Conservation (phyloP, 2,797 vertebrate species). For the Myioborus miniatus region DNA sequence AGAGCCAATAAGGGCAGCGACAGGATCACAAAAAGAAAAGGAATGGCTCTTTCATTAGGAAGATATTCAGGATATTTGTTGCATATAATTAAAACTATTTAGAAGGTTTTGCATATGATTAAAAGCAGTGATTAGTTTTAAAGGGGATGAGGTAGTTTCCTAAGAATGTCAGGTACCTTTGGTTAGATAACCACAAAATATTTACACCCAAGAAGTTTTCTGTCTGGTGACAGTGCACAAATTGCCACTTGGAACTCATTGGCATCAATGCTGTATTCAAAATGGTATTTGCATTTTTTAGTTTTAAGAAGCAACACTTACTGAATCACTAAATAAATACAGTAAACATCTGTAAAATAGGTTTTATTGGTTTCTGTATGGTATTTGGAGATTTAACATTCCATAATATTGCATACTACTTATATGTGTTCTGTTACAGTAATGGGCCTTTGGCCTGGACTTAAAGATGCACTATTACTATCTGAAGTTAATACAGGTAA, state of each 20-base stretch:
- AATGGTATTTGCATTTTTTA: background rate
- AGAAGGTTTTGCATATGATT: background rate
- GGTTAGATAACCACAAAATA: background rate
- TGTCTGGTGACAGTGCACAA: background rate
- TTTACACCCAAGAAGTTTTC: background rate
- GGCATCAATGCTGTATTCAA: background rate
- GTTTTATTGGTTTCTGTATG: conserved; percentile 75
- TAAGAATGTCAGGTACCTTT: background rate
- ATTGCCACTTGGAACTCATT: background rate
- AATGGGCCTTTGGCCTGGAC: conserved; percentile 43
- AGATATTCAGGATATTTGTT: accelerated
- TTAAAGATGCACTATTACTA: conserved; percentile 63
- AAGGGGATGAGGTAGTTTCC: background rate
- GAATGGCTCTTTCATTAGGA: background rate
- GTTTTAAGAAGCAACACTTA: background rate
- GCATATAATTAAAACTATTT: background rate
- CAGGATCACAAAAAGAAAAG: background rate
- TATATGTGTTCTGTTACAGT: conserved; percentile 58
- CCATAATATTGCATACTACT: conserved; percentile 76
- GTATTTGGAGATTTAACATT: conserved; percentile 71
- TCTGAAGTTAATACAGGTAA: background rate
- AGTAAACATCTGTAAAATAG: conserved; percentile 67
- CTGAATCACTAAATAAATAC: conserved; percentile 14
- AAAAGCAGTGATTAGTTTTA: background rate
- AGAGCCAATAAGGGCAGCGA: background rate